These are phyloP conservation scores for Gambusia holbrooki DNA, from an alignment of 2,113 vertebrate genomes.

Conservation along the genomic window DNA sequence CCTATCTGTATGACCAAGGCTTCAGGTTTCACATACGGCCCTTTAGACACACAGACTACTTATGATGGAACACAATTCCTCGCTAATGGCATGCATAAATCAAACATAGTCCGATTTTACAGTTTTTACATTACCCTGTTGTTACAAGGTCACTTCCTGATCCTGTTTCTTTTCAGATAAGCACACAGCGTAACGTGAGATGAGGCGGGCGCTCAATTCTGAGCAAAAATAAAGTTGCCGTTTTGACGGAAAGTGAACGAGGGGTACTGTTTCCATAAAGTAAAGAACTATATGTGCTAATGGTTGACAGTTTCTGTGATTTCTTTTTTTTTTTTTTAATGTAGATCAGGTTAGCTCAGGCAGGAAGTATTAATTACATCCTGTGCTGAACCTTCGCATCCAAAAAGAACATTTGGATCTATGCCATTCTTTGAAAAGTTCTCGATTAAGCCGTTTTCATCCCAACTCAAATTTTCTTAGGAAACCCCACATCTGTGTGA, in stretches of 20 bases:
- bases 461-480: neutral
- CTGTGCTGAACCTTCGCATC: neutral
- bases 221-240: slow-evolving; percentile 38
- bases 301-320: slow-evolving; percentile 27
- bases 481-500: neutral
- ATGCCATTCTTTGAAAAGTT: neutral
- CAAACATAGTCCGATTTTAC: slow-evolving; percentile 66
- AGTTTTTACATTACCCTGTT: slow-evolving; percentile 60
- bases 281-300: slow-evolving; percentile 35
- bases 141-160: slow-evolving; percentile 67
- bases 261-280: slow-evolving; percentile 18
- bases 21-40: slow-evolving; percentile 60
- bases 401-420: neutral
- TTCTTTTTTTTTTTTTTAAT: slow-evolving; percentile 2
- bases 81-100: slow-evolving; percentile 71
- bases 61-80: slow-evolving; percentile 72
- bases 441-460: neutral
- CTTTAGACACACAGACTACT: slow-evolving; percentile 63
- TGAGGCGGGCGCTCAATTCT: slow-evolving; percentile 1
- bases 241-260: slow-evolving; percentile 13
- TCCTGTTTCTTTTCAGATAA: slow-evolving; percentile 45
- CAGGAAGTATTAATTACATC: slow-evolving; percentile 16
- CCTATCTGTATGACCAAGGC: slow-evolving; percentile 41
- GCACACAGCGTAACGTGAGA: slow-evolving; percentile 57
- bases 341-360: neutral